Percentiles rank a stretch among this genome's conserved stretches.
Conservation (phyloP, 2,888 invertebrate genomes). For the Punctoribates punctum region DNA sequence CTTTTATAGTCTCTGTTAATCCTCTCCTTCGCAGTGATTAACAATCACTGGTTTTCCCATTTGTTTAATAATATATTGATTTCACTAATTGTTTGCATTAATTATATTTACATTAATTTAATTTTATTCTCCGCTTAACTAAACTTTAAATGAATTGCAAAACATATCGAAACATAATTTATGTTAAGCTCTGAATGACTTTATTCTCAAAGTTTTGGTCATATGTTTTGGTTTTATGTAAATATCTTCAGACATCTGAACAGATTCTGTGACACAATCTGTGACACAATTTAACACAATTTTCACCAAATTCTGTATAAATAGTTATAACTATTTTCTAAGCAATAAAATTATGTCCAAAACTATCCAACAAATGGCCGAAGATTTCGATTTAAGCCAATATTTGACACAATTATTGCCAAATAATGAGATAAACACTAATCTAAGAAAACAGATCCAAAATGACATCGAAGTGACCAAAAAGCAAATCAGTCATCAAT, state of each 20-base stretch:
- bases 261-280: too few species aligned
- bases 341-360: conserved; percentile 23
- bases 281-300: neutral
- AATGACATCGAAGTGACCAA: conserved; percentile 7
- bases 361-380: neutral
- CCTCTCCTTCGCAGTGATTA: too few species aligned
- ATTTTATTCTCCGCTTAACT: neutral
- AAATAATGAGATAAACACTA: neutral
- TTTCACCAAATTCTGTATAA: neutral
- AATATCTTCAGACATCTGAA: too few species aligned
- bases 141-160: neutral
- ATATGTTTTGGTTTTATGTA: conserved; percentile 24
- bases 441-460: neutral
- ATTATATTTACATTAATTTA: neutral
- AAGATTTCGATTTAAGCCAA: neutral
- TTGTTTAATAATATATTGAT: too few species aligned
- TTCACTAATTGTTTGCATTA: too few species aligned
- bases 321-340: conserved; percentile 31
- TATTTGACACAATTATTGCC: conserved; percentile 10
- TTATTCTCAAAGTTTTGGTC: conserved; percentile 10
- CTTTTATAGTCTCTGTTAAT: neutral
- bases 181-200: neutral
- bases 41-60: too few species aligned
- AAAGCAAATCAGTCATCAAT: neutral
- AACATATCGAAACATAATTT: neutral